Evolutionary conservation across 2,888 invertebrate genomes (phyloP), one percentile per base, ranked within the genome.

Genomic region (Hanleya hanleyi): DNA sequence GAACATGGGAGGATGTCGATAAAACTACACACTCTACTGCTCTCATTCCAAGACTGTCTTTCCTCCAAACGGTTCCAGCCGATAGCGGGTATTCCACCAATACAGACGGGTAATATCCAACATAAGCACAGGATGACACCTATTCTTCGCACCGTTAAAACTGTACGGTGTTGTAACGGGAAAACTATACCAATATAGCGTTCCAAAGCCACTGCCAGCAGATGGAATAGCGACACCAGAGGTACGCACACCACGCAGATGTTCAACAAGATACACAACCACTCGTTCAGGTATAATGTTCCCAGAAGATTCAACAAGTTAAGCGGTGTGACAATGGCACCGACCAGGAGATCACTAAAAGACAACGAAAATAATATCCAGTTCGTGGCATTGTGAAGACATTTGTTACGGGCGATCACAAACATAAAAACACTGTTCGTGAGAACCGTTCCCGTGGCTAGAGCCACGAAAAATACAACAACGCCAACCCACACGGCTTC

Each of bases 351-450:
- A 26, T 64, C 64, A 35, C 64, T 64, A 3, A 64, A 18, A 22
- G 64, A 35, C 15, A 64, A 26, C n/a, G 64, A 64, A 64, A 64
- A 64, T 64, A 64, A 64, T 22, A 64, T 64, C 37, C 35, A 64
- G 64, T 64, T 64, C 33, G 64, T 64, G 1, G 64, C 64, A n/a
- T 35, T 64, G 35, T 64, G 64, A n/a, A 64, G n/a, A 64, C n/a
- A 22, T 37, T 64, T 64, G 64, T 64, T 3, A 1, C 64, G 64
- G 3, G n/a, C 2, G n/a, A 64, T 37, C 2, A 64, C 35, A 26
- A 37, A 64, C 22, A 64, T 64, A 26, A 64, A 64, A 5, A 64
- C 38, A 5, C n/a, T 18, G 9, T 64, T 64, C n/a, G 64, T 64
- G 18, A 37, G 22, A 5, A 64, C 26, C 2, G 64, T 64, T 15